Evolutionary conservation across 2,888 invertebrate genomes (phyloP).

Genomic region (Dexiosoma caninum): DNA sequence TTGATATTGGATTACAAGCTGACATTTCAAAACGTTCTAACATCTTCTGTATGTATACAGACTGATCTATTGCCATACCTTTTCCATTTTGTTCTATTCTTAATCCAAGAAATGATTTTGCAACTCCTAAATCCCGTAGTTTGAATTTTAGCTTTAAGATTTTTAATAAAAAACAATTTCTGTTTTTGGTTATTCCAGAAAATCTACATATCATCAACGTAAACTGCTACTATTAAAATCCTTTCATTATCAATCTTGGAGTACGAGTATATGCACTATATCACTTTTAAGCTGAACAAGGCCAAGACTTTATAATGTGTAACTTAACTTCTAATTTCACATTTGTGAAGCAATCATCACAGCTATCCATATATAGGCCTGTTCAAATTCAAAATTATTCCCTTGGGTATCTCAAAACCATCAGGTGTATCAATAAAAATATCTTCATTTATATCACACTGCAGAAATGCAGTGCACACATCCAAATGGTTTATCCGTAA

Average conservation of each 20-base stretch:
- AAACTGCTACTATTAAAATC: neutral
- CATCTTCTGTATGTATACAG: neutral
- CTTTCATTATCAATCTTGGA: neutral
- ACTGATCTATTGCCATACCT: no score
- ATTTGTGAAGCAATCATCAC: no score
- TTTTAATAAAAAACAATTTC: neutral
- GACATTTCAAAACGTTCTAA: constrained; percentile 22
- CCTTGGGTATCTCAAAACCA: no score
- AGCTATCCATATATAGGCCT: no score
- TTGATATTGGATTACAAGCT: constrained; percentile 30
- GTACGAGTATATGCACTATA: constrained; percentile 2
- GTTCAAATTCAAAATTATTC: no score
- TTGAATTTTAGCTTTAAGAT: neutral
- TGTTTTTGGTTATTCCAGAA: neutral
- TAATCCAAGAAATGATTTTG: neutral
- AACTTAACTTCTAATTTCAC: neutral
- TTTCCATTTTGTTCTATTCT: neutral
- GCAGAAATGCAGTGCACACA: neutral
- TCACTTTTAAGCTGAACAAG: neutral
- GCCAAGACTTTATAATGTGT: neutral
- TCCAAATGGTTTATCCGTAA: no score
- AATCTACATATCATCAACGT: constrained; percentile 1
- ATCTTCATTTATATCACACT: constrained; percentile 1
- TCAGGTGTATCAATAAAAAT: no score
- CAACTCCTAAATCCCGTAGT: neutral